Evolutionary conservation across 2,113 vertebrate species (phyloP).

Genomic region (Mirounga angustirostris): DNA sequence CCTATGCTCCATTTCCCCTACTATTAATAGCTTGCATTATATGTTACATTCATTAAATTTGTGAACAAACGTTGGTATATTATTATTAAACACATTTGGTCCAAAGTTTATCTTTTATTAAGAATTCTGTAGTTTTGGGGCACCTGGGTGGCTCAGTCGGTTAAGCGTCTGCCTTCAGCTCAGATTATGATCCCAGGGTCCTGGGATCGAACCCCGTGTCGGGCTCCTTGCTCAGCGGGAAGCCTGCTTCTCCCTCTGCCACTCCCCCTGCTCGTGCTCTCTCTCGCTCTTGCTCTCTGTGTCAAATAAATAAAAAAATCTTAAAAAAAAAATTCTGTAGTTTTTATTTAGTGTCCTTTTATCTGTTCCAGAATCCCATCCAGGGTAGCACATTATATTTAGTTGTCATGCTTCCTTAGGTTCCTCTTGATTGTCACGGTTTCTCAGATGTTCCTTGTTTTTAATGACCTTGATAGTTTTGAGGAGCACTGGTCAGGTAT

Average conservation of each 20-base stretch:
- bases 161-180: not conserved
- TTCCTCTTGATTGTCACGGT: not conserved
- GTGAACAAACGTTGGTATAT: not conserved
- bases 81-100: constrained; percentile 20
- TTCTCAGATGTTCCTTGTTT: constrained; percentile 12
- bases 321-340: not conserved
- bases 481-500: not conserved
- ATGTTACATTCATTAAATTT: constrained; percentile 4
- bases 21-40: not conserved
- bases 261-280: no score
- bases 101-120: not conserved
- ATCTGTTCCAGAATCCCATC: constrained; percentile 3
- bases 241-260: no score
- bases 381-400: not conserved
- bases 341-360: constrained; percentile 6
- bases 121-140: not conserved
- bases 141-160: not conserved
- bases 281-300: no score
- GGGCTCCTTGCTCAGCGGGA: no score
- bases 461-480: constrained; percentile 3
- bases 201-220: no score
- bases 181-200: no score
- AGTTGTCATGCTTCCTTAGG: not conserved
- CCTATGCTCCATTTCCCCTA: not conserved
- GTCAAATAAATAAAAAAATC: no score